Evolutionary conservation across 2,797 vertebrate genomes (phyloP), one percentile per base, ranked within the genome.

Genomic region (Ispidina lecontei): DNA sequence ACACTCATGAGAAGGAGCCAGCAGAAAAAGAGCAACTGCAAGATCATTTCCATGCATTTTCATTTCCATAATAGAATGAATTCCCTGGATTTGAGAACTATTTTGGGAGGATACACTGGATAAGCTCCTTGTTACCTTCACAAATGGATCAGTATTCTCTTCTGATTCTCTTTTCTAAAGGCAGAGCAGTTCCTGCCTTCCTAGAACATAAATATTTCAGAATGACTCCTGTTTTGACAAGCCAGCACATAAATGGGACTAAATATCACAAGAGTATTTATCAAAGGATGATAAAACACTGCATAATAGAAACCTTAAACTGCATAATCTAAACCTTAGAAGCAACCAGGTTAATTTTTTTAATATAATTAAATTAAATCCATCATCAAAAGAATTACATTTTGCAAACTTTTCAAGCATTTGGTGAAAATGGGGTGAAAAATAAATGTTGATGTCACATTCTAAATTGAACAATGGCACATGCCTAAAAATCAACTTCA

Each of bases 121-220:
- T 55, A 75, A 76, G 16, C 35, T 75, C 4, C 52, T 75, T 58
- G 31, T 67, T 43, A 54, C 21, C 31, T 59, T 59, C 55, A 68
- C 18, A 58, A 82, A 90, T 58, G 19, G 86, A 88, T 69, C 65
- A 60, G 26, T 33, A 14, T 39, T 56, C 46, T 58, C 6, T 85
- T 94, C 78, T n/a, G 20, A 62, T 64, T 81, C 28, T 54, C 65
- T 17, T n/a, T 14, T 73, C 60, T 23, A 69, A 52, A 37, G 16
- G 29, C 22, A 71, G 37, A 74, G 16, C n/a, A 87, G 56, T 37
- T 85, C 54, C 41, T 78, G 6, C 84, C 64, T 86, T 82, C 56
- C 37, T 26, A 70, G 33, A 93, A 89, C 29, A 67, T 51, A 74
- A 90, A 90, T 35, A 75, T 85, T 93, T 93, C 72, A 83, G 26